Conservation (phyloP, 2,888 invertebrate species). For the Trisateles emortualis region DNA sequence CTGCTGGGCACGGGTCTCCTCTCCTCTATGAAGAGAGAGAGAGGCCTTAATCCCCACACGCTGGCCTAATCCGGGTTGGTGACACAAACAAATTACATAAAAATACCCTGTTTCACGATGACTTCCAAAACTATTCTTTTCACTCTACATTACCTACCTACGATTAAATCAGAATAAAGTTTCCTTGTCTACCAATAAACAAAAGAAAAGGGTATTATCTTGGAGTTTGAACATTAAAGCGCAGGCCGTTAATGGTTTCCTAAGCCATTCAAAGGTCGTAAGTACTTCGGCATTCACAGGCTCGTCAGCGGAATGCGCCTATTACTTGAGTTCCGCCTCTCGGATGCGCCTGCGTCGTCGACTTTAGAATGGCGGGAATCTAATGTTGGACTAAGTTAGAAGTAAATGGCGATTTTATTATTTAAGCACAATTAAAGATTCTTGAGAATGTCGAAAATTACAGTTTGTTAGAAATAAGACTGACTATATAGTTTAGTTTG, state of each 20-base stretch:
- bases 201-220: conserved; percentile 48
- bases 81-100: neutral
- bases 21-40: too few relatives aligned
- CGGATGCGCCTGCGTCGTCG: conserved; percentile 62
- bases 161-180: conserved; percentile 21
- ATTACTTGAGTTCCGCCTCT: conserved; percentile 80
- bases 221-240: conserved; percentile 51
- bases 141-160: conserved; percentile 8
- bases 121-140: conserved; percentile 8
- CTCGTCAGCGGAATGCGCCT: conserved; percentile 72
- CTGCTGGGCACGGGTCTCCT: too few relatives aligned
- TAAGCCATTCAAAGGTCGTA: conserved; percentile 69
- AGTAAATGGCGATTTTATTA: conserved; percentile 37
- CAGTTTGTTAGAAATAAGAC: too few relatives aligned
- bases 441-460: neutral
- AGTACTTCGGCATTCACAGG: conserved; percentile 71
- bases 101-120: neutral
- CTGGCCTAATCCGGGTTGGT: too few relatives aligned
- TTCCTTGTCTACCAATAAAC: conserved; percentile 47
- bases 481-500: too few relatives aligned
- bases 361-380: conserved; percentile 69
- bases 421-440: neutral
- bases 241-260: conserved; percentile 64
- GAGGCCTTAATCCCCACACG: too few relatives aligned
- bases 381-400: conserved; percentile 49